A percentile compares a stretch with the other conserved stretches of the same genome.
Conservation (phyloP, 1,140 invertebrate genomes). For the Palaemon carinicauda region DNA sequence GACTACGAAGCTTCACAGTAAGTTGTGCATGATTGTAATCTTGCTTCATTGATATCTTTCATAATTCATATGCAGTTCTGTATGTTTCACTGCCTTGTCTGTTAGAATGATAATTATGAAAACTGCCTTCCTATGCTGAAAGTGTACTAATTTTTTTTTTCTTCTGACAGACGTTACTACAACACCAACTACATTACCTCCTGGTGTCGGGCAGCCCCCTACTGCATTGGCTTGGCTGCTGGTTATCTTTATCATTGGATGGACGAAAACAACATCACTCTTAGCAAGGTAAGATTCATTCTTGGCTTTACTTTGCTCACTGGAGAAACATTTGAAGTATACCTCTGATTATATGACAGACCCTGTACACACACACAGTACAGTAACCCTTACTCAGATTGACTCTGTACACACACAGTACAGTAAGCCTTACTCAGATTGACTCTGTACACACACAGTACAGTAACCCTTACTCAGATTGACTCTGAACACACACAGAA, state of each 20-base stretch:
- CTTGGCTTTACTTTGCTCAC: background rate
- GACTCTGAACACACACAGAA: no score
- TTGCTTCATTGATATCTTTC: background rate
- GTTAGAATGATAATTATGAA: background rate
- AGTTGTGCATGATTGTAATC: background rate
- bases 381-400: no score
- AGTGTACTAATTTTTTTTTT: background rate
- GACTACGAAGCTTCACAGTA: background rate
- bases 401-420: no score
- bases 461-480: no score
- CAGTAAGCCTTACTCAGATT: no score
- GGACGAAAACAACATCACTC: background rate
- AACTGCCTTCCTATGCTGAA: background rate
- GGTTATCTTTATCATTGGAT: slow-evolving; percentile 22
- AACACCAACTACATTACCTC: slow-evolving; percentile 23
- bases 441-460: no score
- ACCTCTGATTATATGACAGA: background rate
- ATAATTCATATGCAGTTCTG: no score
- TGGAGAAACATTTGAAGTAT: background rate
- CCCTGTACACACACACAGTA: no score
- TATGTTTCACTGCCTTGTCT: background rate
- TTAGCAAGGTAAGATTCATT: slow-evolving; percentile 6
- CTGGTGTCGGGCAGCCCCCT: slow-evolving; percentile 38
- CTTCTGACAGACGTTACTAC: slow-evolving; percentile 25
- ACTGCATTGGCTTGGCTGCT: slow-evolving; percentile 25